A percentile compares a stretch with the other conserved stretches of the same genome.
Conservation (phyloP, 35 echinoderm and acorn worm genomes). For the Ophioderma brevispina region DNA sequence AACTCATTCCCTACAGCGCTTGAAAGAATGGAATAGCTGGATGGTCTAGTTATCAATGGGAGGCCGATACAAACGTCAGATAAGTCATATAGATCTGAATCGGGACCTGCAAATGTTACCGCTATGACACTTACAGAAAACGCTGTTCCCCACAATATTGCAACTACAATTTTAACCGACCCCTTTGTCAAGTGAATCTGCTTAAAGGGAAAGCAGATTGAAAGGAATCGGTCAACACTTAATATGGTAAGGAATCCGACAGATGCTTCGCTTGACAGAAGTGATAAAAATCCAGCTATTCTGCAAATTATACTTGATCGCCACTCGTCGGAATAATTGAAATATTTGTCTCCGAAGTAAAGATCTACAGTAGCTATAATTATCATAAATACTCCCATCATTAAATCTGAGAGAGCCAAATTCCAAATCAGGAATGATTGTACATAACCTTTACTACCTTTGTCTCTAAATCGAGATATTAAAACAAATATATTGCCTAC, state of each 20-base stretch:
- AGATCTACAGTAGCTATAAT: no score
- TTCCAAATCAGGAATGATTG: no score
- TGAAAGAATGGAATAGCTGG: background rate
- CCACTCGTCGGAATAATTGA: slow-evolving; percentile 56
- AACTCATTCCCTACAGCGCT: no score
- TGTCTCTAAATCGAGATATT: no score
- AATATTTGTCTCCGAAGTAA: slow-evolving; percentile 24
- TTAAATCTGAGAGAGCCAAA: no score
- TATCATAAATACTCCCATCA: no score
- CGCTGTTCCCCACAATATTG: slow-evolving; percentile 34
- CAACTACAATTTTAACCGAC: background rate
- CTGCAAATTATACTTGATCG: slow-evolving; percentile 52
- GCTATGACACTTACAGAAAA: slow-evolving; percentile 33
- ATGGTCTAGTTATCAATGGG: slow-evolving; percentile 55
- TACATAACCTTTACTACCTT: no score
- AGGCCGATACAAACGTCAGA: slow-evolving; percentile 86
- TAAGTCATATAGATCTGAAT: slow-evolving; percentile 64
- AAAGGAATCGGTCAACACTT: slow-evolving; percentile 72
- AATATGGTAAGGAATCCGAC: slow-evolving; percentile 67
- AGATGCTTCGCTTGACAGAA: slow-evolving; percentile 71
- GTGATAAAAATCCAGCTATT: slow-evolving; percentile 59
- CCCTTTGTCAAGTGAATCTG: slow-evolving; percentile 27
- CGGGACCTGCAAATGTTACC: background rate
- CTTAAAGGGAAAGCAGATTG: slow-evolving; percentile 77
- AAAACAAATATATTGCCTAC: no score